Base-by-base conservation (phyloP, 2,113 vertebrate genomes). In the Protomyctophum bolini region DNA sequence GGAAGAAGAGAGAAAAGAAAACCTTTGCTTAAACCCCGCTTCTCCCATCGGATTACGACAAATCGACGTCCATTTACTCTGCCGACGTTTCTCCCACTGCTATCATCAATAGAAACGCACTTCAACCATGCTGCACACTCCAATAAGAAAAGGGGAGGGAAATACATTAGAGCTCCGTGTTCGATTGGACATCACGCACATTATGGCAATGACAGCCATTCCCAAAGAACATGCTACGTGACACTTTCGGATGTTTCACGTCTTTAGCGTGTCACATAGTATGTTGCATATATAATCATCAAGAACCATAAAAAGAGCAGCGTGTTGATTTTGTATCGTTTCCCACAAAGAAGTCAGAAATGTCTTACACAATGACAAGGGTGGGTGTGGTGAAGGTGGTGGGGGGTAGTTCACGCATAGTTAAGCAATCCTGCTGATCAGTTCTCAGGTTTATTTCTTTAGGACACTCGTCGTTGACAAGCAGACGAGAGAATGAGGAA, bases 281-380 rank as follows among this genome's bases (percentile, higher is more conserved):
- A 89, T 79, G 63, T 79, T 71, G 81, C 85, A 82, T 77, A 83
- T 29, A 78, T 10, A 79, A 81, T 79, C 8, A 74, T 86, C 85
- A 81, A 83, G 66, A 88, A 84, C 79, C 79, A 76, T 70, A 86
- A 82, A 74, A 75, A 85, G 85, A 93, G 90, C 88, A 93, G 90
- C 89, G 84, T 7, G 73, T 86, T 76, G 81, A 83, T 91, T 21
- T 88, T 86, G 79, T 71, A 72, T 60, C 63, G 47, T 86, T 88
- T 48, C 80, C 71, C 77, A 77, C 79, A 79, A 63, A 75, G 55
- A 69, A 72, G 57, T 73, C 66, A 75, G 66, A 59, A 63, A 68
- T 61, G 21, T 68, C 76, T 78, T 56, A 82, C 48, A 80, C 86
- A 86, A 85, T 88, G 77, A 89, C 67, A 79, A 41, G 33, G 33